Evolutionary conservation across 2,113 vertebrate species (phyloP), one percentile per base, ranked within the genome.

Genomic region (Amazona guildingii): DNA sequence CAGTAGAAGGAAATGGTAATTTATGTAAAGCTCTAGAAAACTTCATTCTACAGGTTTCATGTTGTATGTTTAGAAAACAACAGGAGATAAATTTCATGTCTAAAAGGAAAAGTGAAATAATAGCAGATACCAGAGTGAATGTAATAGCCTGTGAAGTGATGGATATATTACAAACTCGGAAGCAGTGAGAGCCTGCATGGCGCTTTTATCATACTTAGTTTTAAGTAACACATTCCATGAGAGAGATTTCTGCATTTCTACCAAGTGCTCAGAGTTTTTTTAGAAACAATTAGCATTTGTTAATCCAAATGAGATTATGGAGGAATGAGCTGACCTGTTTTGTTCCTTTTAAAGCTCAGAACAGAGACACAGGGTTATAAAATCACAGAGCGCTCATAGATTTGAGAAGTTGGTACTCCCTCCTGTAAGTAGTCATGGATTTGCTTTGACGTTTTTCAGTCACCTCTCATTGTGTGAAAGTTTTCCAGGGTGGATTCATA

Each of bases 241-340:
- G 46, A 37, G 68, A 72, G 7, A 24, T 81, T 29, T 72, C 55
- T 94, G 81, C 74, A 62, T 95, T 95, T 77, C 61, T 94, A 7
- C 54, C 44, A 75, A 89, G 29, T 25, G 17, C 57, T 82, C 24
- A 31, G 55, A 86, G 37, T 28, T 85, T 95, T 95, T 92, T 87
- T 92, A 96, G 89, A 79, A 33, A 69, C 37, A 41, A 54, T 93
- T 93, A 92, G 35, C 67, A n/a, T 85, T 83, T 83, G 92, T 94
- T 83, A 89, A 88, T 86, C 88, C 41, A 43, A 78, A 62, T 62
- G 54, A 94, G 62, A 86, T 84, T 90, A 44, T 82, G 87, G 55
- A 86, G 61, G 73, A 85, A 86, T 95, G 92, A 96, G 69, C 25
- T 97, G 79, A 94, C 88, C 93, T 96, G 76, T 93, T 96, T 96